Evolutionary conservation across 2,797 vertebrate species (phyloP).

Genomic region (Betta splendens): DNA sequence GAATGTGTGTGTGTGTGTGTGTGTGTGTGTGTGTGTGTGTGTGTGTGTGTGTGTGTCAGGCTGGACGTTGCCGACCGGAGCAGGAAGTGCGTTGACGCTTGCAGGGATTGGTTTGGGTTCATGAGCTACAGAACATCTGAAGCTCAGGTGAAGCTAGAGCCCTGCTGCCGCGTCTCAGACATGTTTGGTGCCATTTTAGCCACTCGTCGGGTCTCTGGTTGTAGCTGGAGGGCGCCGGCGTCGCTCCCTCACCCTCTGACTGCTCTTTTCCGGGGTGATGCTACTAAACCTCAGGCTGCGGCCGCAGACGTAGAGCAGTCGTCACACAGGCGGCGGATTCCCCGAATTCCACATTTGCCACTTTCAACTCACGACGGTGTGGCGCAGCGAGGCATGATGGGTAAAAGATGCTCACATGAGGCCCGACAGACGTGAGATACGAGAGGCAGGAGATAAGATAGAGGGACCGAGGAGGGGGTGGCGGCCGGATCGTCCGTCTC

Average conservation of each 20-base stretch:
- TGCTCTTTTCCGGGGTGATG: neutral
- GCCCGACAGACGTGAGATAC: constrained; percentile 30
- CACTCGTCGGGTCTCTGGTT: neutral
- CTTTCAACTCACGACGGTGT: constrained; percentile 21
- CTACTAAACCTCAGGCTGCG: constrained; percentile 45
- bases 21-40: no score
- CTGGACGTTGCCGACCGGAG: constrained; percentile 52
- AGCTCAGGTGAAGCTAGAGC: no score
- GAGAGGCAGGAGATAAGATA: constrained; percentile 36
- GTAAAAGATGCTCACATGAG: constrained; percentile 52
- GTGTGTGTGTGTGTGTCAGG: constrained; percentile 62
- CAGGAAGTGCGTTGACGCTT: no score
- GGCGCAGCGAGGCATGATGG: constrained; percentile 42
- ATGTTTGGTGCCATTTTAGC: no score
- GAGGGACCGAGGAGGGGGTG: constrained; percentile 14
- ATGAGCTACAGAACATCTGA: no score
- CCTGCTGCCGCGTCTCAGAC: no score
- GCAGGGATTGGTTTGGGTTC: no score
- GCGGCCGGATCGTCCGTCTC: constrained; percentile 33
- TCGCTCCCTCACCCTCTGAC: constrained; percentile 14
- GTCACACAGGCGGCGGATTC: constrained; percentile 29
- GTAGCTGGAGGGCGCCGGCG: neutral
- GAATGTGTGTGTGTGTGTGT: no score
- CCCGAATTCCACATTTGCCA: constrained; percentile 48
- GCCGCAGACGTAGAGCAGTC: neutral